Percentiles rank a stretch among this genome's conserved stretches.
phyloP scores from a whole-genome alignment of 2,888 invertebrate genomes.

The Scaptomyza flava region DNA sequence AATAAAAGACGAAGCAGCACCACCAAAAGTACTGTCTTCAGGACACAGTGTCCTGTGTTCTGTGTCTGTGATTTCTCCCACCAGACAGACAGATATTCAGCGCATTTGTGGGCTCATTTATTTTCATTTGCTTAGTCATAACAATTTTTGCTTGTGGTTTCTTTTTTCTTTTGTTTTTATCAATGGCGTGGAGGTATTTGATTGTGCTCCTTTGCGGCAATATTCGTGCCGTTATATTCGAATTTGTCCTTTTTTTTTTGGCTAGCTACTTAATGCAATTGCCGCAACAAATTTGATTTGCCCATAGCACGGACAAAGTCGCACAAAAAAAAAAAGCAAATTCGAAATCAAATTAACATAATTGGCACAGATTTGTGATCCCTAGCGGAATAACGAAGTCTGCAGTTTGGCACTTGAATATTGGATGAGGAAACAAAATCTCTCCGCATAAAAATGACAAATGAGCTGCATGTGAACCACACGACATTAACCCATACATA shows the following conservation, averaged over 20 bases:
- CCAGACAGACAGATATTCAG: too few species aligned
- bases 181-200: constrained; percentile 13
- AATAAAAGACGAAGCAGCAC: not conserved
- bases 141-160: constrained; percentile 58
- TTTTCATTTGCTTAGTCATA: constrained; percentile 79
- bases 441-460: constrained; percentile 36
- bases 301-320: constrained; percentile 56
- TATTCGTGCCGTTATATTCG: constrained; percentile 54
- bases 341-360: constrained; percentile 74
- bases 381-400: not conserved
- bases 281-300: constrained; percentile 74
- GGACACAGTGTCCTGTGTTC: constrained; percentile 36
- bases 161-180: constrained; percentile 36
- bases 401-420: constrained; percentile 20
- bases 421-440: constrained; percentile 11
- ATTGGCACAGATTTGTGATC: constrained; percentile 65
- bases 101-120: constrained; percentile 78
- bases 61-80: constrained; percentile 26
- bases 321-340: constrained; percentile 34
- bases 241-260: constrained; percentile 47
- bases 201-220: constrained; percentile 36
- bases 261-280: constrained; percentile 71
- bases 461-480: constrained; percentile 30
- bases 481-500: constrained; percentile 12
- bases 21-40: constrained; percentile 2